phyloP scores from a whole-genome alignment of 2,888 invertebrate genomes.

The Candidula unifasciata region DNA sequence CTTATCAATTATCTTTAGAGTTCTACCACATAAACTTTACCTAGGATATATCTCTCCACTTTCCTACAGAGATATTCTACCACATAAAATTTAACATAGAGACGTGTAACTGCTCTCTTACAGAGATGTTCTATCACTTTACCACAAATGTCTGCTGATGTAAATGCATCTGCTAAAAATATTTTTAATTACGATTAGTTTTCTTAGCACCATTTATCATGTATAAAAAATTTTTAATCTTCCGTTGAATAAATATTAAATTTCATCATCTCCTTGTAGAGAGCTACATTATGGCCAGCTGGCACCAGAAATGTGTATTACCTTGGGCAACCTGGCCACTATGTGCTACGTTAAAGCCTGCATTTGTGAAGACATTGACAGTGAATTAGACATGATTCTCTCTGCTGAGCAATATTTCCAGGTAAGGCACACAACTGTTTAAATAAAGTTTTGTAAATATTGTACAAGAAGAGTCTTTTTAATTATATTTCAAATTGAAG shows the following conservation, averaged over 20 bases:
- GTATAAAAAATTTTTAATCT: no score
- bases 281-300: slow-evolving; percentile 71
- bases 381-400: slow-evolving; percentile 71
- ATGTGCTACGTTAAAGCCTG: slow-evolving; percentile 77
- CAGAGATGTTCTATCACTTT: no score
- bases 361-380: slow-evolving; percentile 70
- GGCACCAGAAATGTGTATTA: slow-evolving; percentile 73
- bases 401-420: slow-evolving; percentile 72
- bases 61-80: no score
- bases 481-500: background rate
- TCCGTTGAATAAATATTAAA: background rate
- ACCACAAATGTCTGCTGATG: no score
- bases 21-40: no score
- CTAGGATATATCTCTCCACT: no score
- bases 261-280: slow-evolving; percentile 52
- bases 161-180: no score
- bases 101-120: no score
- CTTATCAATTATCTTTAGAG: no score
- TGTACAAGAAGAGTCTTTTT: background rate
- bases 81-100: no score
- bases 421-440: slow-evolving; percentile 36
- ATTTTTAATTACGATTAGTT: no score
- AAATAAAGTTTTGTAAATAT: background rate
- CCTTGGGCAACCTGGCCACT: slow-evolving; percentile 74
- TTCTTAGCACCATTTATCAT: no score